Conservation (phyloP, 2,113 vertebrate genomes). For the Hassar affinis region DNA sequence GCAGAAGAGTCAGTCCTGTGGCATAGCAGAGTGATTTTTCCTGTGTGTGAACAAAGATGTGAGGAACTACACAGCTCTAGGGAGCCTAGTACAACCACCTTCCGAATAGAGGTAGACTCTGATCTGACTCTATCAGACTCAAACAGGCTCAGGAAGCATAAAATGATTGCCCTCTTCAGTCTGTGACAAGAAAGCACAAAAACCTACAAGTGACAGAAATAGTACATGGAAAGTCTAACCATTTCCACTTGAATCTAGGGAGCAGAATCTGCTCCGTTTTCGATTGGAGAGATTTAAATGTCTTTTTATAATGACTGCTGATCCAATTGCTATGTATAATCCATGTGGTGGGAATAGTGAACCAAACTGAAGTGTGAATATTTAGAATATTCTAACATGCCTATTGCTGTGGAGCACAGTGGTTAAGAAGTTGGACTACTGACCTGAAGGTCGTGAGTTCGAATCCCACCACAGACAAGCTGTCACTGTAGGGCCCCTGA, state of each 20-base stretch:
- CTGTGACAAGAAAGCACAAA: not conserved
- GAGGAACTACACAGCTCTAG: not conserved
- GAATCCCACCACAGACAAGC: no score
- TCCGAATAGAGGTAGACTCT: not conserved
- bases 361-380: not conserved
- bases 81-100: not conserved
- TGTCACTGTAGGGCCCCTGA: no score
- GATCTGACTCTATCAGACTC: not conserved
- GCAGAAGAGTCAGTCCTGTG: not conserved
- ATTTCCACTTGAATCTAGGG: no score
- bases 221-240: not conserved
- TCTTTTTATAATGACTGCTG: not conserved
- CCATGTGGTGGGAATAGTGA: not conserved
- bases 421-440: no score
- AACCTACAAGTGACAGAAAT: not conserved
- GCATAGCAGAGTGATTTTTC: not conserved
- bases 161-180: not conserved
- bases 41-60: not conserved
- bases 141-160: not conserved
- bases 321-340: no score
- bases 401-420: no score
- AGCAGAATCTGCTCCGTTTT: not conserved
- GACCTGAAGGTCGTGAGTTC: no score
- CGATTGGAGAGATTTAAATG: conserved; percentile 1
- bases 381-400: not conserved